A percentile compares a stretch with the other conserved stretches of the same genome.
Conservation (phyloP, 2,888 invertebrate genomes). For the Apoda limacodes region DNA sequence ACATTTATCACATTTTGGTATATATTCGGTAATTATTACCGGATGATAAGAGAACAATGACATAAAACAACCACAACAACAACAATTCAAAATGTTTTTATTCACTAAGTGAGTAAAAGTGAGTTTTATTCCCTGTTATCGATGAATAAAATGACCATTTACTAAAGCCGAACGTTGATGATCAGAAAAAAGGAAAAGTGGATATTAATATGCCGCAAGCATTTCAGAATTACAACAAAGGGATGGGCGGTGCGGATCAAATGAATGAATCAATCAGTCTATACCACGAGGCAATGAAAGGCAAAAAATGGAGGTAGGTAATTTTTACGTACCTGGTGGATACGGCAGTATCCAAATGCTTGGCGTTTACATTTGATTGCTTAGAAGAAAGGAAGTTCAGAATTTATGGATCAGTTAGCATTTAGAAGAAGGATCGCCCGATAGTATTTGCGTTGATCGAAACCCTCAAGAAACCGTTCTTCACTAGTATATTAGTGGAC, state of each 20-base stretch:
- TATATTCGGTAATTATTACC: no score
- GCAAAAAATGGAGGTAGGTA: constrained; percentile 24
- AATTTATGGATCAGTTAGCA: constrained; percentile 17
- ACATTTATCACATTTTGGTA: no score
- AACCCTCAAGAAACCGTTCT: constrained; percentile 15
- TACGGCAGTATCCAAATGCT: constrained; percentile 21
- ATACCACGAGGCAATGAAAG: constrained; percentile 16
- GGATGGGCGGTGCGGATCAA: constrained; percentile 24
- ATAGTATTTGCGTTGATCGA: constrained; percentile 16
- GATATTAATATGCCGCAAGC: constrained; percentile 20
- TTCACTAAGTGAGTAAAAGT: no score
- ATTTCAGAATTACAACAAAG: constrained; percentile 21
- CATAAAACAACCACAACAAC: no score
- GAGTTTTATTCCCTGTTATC: no score
- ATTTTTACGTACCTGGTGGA: constrained; percentile 22
- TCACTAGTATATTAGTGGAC: constrained; percentile 15
- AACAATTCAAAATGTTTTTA: no score
- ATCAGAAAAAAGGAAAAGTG: constrained; percentile 18
- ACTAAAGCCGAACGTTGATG: no score
- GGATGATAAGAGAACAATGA: no score
- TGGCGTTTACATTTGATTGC: no score
- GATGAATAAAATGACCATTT: no score
- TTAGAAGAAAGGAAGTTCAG: not conserved
- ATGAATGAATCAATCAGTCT: constrained; percentile 20
- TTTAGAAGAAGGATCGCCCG: constrained; percentile 17